phyloP scores from a whole-genome alignment of 2,797 vertebrate species.

The Petrocephalus sullivani region DNA sequence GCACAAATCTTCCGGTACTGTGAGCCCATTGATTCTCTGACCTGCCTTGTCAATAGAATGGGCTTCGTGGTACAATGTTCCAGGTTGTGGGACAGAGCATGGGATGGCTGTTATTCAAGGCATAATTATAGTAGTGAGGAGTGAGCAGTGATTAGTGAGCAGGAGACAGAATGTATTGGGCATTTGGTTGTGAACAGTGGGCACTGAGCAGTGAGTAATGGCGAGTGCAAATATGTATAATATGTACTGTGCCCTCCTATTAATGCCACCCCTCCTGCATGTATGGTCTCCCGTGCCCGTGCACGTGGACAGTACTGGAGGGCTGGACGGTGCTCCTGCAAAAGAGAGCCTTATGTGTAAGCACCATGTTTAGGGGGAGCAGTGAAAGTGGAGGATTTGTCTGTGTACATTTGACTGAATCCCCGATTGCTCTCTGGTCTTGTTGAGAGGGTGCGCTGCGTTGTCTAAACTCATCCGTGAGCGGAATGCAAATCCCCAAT shows the following conservation, averaged over 20 bases:
- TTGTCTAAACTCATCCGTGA: not conserved
- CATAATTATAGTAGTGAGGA: not conserved
- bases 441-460: not conserved
- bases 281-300: not conserved
- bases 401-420: slow-evolving; percentile 13
- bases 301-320: not conserved
- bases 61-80: not conserved
- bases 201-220: not conserved
- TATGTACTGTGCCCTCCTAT: not conserved
- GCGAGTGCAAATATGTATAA: not conserved
- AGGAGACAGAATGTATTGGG: not conserved
- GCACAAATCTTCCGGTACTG: not conserved
- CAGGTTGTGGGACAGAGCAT: not conserved
- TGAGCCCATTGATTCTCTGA: not conserved
- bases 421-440: not conserved
- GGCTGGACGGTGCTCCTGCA: not conserved
- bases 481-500: not conserved
- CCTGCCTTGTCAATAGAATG: not conserved
- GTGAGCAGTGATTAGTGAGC: not conserved
- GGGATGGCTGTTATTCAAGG: not conserved
- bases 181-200: not conserved
- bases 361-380: not conserved
- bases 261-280: not conserved
- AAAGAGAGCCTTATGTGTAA: not conserved
- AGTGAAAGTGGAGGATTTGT: not conserved